phyloP scores from a whole-genome alignment of 2,113 vertebrate genomes.

The Thunnus thynnus region DNA sequence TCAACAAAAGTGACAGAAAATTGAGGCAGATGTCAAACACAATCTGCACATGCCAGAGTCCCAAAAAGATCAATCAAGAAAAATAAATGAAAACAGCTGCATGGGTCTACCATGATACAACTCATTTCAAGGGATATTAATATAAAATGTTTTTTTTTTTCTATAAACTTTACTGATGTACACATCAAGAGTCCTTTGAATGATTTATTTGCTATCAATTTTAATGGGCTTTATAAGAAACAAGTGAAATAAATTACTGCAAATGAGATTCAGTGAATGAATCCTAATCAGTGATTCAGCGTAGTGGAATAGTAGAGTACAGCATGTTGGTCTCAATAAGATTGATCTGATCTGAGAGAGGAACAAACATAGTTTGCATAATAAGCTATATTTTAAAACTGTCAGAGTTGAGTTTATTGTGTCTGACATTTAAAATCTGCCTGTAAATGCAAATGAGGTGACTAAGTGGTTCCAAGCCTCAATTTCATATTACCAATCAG shows the following conservation, averaged over 20 bases:
- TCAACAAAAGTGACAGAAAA: background rate
- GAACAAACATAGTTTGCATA: slow-evolving; percentile 69
- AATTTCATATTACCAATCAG: slow-evolving; percentile 56
- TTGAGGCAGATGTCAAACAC: background rate
- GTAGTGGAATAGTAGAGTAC: slow-evolving; percentile 10
- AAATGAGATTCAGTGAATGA: slow-evolving; percentile 51
- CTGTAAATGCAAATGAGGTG: slow-evolving; percentile 73
- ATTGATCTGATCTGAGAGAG: slow-evolving; percentile 52
- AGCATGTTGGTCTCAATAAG: slow-evolving; percentile 38
- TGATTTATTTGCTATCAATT: slow-evolving; percentile 30
- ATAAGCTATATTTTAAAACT: slow-evolving; percentile 69
- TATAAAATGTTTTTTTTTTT: background rate
- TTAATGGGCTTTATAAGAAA: slow-evolving; percentile 30
- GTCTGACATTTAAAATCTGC: slow-evolving; percentile 79
- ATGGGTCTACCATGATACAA: background rate
- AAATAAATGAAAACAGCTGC: background rate
- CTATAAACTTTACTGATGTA: background rate
- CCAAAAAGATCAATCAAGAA: background rate
- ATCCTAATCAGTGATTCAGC: slow-evolving; percentile 38
- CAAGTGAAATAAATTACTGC: slow-evolving; percentile 31
- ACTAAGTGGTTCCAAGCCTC: slow-evolving; percentile 60
- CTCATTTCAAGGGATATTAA: background rate
- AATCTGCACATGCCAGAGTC: too few relatives aligned
- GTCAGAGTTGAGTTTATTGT: slow-evolving; percentile 66
- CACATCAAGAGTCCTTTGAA: slow-evolving; percentile 11